Percentiles rank a stretch among this genome's conserved stretches.
Evolutionary conservation across 1,140 invertebrate genomes (phyloP).

Genomic region (Macrobrachium rosenbergii): DNA sequence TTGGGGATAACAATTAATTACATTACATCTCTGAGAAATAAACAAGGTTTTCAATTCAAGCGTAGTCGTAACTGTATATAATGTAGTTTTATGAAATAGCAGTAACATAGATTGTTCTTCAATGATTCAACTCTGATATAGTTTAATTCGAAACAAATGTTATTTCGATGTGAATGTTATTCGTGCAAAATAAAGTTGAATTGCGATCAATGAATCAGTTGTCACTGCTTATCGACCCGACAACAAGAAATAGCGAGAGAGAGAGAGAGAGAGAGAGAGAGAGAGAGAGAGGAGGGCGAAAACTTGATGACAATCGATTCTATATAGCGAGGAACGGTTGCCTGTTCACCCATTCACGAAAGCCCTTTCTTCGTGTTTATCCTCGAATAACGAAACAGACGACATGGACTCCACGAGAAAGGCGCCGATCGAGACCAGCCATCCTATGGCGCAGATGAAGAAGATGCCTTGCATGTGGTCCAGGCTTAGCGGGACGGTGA

Average conservation of each 20-base stretch:
- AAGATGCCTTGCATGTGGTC: constrained; percentile 8
- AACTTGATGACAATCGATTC: background rate
- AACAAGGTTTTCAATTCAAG: too few species aligned
- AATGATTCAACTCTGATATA: too few species aligned
- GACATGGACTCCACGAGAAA: background rate
- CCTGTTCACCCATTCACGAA: background rate
- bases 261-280: constrained; percentile 28
- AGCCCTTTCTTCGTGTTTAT: background rate
- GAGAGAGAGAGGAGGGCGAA: background rate
- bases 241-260: constrained; percentile 1
- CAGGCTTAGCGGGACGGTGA: background rate
- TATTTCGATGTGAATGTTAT: too few species aligned
- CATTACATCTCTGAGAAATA: too few species aligned
- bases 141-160: too few species aligned
- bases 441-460: constrained; percentile 1
- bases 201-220: too few species aligned
- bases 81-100: too few species aligned
- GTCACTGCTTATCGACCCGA: background rate
- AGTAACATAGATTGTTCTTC: too few species aligned
- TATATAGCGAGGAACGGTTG: background rate
- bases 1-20: too few species aligned
- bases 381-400: background rate
- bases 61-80: too few species aligned
- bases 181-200: too few species aligned
- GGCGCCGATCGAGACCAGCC: background rate